Conservation (phyloP, 92 coral and sea anemone species). For the Pocillopora grandis region DNA sequence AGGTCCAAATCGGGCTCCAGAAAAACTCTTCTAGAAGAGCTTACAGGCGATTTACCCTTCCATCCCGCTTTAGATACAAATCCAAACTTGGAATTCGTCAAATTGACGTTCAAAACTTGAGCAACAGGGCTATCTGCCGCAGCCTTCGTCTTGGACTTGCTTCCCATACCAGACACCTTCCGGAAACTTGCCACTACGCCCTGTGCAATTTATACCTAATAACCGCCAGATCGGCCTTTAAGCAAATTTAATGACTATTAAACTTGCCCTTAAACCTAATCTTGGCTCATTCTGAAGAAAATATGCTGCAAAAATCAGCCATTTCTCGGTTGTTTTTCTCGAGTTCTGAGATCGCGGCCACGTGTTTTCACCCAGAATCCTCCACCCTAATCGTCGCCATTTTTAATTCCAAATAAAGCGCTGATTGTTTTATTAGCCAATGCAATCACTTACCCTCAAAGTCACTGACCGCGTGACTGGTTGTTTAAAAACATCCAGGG, state of each 20-base stretch:
- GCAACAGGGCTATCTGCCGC: slow-evolving; percentile 12
- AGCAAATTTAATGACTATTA: background rate
- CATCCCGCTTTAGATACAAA: slow-evolving; percentile 26
- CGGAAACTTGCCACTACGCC: background rate
- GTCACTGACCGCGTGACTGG: background rate
- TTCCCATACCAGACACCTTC: slow-evolving; percentile 27
- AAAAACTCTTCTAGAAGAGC: slow-evolving; percentile 32
- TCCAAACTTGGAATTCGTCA: slow-evolving; percentile 38
- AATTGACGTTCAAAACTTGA: slow-evolving; percentile 37
- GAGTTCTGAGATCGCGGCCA: slow-evolving; percentile 43
- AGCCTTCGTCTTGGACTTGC: slow-evolving; percentile 28
- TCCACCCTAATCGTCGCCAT: slow-evolving; percentile 77
- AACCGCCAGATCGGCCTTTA: slow-evolving; percentile 11
- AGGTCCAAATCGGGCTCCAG: slow-evolving; percentile 74
- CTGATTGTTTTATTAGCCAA: slow-evolving; percentile 63
- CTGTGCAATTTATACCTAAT: background rate
- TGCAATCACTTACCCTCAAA: slow-evolving; percentile 2
- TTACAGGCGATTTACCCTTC: slow-evolving; percentile 45
- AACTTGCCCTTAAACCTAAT: background rate
- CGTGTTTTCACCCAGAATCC: slow-evolving; percentile 98
- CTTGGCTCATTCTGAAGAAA: background rate
- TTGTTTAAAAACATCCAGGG: background rate
- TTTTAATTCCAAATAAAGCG: slow-evolving; percentile 37
- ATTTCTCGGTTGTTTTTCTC: slow-evolving; percentile 30
- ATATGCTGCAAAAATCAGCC: slow-evolving; percentile 15